These are phyloP conservation scores for Brachionus koreanus DNA, from an alignment of 1,140 invertebrate species.

Conservation along the genomic window DNA sequence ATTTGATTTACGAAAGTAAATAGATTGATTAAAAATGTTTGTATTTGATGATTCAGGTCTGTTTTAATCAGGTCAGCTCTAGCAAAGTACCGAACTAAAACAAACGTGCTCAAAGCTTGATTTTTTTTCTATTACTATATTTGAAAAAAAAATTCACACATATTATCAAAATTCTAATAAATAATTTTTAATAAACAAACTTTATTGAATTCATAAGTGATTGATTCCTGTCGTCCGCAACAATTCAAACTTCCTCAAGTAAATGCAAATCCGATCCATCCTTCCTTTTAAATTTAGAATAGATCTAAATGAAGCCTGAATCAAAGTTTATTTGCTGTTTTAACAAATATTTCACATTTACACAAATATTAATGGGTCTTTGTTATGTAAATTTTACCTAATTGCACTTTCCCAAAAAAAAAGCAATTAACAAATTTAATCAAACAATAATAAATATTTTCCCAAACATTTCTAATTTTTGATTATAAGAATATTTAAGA, in stretches of 20 bases:
- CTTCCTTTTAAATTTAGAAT: background rate
- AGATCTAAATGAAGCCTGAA: background rate
- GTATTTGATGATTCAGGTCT: slow-evolving; percentile 18
- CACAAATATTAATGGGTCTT: background rate
- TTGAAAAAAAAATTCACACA: background rate
- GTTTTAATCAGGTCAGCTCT: slow-evolving; percentile 1
- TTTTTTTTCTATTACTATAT: background rate
- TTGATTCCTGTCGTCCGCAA: background rate
- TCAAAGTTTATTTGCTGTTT: background rate
- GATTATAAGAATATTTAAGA: background rate
- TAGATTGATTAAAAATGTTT: slow-evolving; percentile 25
- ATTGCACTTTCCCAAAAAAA: background rate
- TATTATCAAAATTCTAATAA: background rate
- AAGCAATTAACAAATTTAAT: background rate
- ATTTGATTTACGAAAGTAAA: background rate
- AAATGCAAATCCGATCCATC: background rate
- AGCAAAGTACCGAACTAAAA: background rate
- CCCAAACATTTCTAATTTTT: background rate
- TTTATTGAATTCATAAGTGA: background rate
- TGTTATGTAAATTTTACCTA: background rate
- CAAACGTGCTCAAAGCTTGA: background rate
- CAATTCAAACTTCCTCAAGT: background rate
- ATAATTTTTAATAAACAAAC: background rate
- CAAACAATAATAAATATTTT: background rate
- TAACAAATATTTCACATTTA: background rate